Conservation (phyloP, 2,113 vertebrate species). For the Microtus pennsylvanicus region DNA sequence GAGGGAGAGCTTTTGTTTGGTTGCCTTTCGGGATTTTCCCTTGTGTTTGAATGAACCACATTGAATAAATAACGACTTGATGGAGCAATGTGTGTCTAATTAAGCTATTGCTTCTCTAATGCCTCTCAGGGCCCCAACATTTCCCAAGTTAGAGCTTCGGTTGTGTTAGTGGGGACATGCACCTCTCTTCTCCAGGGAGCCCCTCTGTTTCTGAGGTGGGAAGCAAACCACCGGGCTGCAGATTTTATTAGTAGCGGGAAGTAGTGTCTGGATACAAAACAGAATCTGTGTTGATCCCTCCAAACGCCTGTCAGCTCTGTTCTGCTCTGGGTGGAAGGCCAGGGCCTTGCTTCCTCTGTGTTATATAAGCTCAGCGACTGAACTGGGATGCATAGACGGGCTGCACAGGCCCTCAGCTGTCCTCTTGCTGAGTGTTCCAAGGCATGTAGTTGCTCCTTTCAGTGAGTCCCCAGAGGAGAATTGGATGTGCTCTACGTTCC, state of each 20-base stretch:
- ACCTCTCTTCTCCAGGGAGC: not conserved
- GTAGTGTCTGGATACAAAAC: not conserved
- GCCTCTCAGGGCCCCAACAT: not conserved
- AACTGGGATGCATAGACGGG: not conserved
- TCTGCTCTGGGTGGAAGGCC: not conserved
- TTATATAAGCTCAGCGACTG: slow-evolving; percentile 32
- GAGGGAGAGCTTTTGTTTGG: slow-evolving; percentile 13
- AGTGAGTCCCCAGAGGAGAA: not conserved
- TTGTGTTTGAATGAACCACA: not conserved
- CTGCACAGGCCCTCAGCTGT: not conserved
- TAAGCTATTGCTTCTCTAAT: slow-evolving; percentile 28
- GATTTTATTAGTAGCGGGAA: slow-evolving; percentile 43
- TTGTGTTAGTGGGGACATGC: not conserved
- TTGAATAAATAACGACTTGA: slow-evolving; percentile 48
- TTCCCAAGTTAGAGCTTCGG: not conserved
- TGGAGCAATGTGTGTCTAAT: slow-evolving; percentile 40
- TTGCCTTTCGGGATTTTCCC: not conserved
- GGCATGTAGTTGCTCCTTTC: slow-evolving; percentile 32
- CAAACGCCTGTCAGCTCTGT: not conserved
- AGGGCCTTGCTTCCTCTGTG: not conserved
- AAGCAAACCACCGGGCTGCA: not conserved
- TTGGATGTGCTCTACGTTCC: not conserved
- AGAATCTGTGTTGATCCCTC: not conserved
- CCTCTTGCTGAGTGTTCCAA: not conserved
- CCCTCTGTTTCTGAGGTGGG: not conserved